Base-by-base conservation (phyloP, 2,888 invertebrate species). In the Lochmaea capreae region DNA sequence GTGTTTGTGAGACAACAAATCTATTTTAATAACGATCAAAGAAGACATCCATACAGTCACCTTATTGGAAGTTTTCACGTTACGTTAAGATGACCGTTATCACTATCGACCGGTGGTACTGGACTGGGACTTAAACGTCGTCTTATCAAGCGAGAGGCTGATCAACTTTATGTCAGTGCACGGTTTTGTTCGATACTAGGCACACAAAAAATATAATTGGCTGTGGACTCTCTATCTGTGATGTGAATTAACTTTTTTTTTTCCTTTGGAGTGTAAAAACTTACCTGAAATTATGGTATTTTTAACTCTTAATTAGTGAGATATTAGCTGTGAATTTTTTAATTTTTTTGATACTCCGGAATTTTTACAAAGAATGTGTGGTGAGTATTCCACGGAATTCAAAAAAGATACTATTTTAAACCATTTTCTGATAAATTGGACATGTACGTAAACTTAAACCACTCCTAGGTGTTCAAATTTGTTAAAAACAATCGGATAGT, bases 321-420 rank as follows among this genome's bases (percentile, higher is more conserved):
- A 57, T 67, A n/a, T 26, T 46, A 46, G 10, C 52, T 33, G 52
- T 16, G 52, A 42, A 67, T 59, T 67, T 67, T 65, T 43, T 43
- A 3, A 3, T 11, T 10, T 43, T 43, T 67, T 67, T 39, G 65
- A 54, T 57, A 67, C 67, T 67, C 9, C 49, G 18, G 59, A 46
- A 66, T 62, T 26, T 33, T 26, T 61, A 66, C 65, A 73, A 62
- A 62, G 52, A 73, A 73, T 73, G 73, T 73, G 73, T 73, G 70
- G 73, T 73, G 63, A 73, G 73, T 70, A 62, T n/a, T n/a, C n/a
- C n/a, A n/a, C n/a, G n/a, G n/a, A n/a, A n/a, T n/a, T n/a, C n/a
- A n/a, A n/a, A n/a, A n/a, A 5, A 10, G 11, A 46, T 46, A 46
- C 1, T 3, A 22, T 3, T 22, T 22, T 22, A 2, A 22, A 22